Base-by-base conservation (phyloP, 2,888 invertebrate genomes). In the Willowsia nigromaculata region DNA sequence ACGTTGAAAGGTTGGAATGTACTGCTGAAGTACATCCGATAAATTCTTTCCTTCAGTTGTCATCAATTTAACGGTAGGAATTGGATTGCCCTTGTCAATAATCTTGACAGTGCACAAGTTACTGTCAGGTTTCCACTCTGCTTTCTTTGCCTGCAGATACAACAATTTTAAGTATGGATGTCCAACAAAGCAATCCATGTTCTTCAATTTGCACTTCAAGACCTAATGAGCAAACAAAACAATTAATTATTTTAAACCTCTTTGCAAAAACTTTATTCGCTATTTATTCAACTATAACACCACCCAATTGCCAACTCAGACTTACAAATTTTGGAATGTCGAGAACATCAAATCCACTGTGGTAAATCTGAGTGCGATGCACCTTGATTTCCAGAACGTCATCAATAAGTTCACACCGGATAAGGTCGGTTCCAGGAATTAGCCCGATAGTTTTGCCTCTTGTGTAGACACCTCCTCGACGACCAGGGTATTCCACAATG, bases 321-420 rank as follows among this genome's bases (percentile, higher is more conserved):
- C 86, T 47, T 80, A 86, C 86, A 80, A 86, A 80, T 37, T n/a
- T 6, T 1, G 80, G 80, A 53, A 18, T 80, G 7, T 40, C 2
- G 1, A 53, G 1, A 37, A 86, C 18, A 0, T 6, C 15, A 0
- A 11, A 6, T 6, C 4, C 68, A 1, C 40, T 80, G 9, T 15
- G 50, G 27, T n/a, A 86, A 2, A 86, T 9, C 22, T 80, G 65
- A 0, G 53, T 15, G 1, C 53, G 43, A 13, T 78, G 86, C 0
- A 86, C 53, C 1, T 47, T 40, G 6, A 86, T 56, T 2, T 68
- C 80, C 6, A 33, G 1, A 25, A 37, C 15, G 53, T 86, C 86
- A 27, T 86, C 86, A 11, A 86, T 11, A 11, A 82, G 47, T 9
- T 62, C 11, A 6, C 25, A 43, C 3, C 27, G n/a, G 0, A 82